phyloP scores from a whole-genome alignment of 2,888 invertebrate genomes.

The Protophormia terraenovae region DNA sequence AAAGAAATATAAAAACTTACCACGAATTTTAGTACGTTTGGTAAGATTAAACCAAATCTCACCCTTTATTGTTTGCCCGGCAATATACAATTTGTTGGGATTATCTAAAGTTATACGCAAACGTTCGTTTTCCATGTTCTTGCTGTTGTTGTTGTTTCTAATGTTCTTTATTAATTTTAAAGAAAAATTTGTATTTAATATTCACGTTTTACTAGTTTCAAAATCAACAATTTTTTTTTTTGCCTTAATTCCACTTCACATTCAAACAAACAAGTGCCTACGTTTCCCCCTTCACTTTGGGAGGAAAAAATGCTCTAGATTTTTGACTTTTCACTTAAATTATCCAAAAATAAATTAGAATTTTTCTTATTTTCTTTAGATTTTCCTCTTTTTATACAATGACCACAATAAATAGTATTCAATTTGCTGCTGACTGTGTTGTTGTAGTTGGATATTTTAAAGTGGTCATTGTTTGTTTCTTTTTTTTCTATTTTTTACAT shows the following conservation, averaged over 20 bases:
- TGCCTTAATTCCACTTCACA: slow-evolving; percentile 11
- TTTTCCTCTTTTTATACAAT: slow-evolving; percentile 9
- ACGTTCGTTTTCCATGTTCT: slow-evolving; percentile 78
- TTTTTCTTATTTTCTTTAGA: neutral
- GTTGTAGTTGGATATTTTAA: neutral
- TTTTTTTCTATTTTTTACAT: neutral
- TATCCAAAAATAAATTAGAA: slow-evolving; percentile 68
- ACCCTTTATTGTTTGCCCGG: slow-evolving; percentile 78
- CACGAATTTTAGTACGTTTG: slow-evolving; percentile 80
- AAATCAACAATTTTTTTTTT: slow-evolving; percentile 29
- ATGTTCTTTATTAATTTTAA: slow-evolving; percentile 37
- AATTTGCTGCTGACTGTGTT: slow-evolving; percentile 1
- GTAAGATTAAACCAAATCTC: slow-evolving; percentile 79
- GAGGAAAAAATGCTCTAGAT: slow-evolving; percentile 29
- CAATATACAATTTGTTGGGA: slow-evolving; percentile 78
- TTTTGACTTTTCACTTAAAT: slow-evolving; percentile 51
- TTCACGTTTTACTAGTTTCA: slow-evolving; percentile 37
- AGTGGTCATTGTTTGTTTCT: slow-evolving; percentile 14
- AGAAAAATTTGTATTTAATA: slow-evolving; percentile 19
- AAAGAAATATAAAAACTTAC: no score
- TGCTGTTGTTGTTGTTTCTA: slow-evolving; percentile 29
- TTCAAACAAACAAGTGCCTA: neutral
- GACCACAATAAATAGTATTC: slow-evolving; percentile 41
- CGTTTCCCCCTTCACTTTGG: slow-evolving; percentile 14
- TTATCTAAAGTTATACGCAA: slow-evolving; percentile 79